These are phyloP conservation scores for Sphyrna mokarran DNA, from an alignment of 2,113 vertebrate genomes.

Conservation along the genomic window DNA sequence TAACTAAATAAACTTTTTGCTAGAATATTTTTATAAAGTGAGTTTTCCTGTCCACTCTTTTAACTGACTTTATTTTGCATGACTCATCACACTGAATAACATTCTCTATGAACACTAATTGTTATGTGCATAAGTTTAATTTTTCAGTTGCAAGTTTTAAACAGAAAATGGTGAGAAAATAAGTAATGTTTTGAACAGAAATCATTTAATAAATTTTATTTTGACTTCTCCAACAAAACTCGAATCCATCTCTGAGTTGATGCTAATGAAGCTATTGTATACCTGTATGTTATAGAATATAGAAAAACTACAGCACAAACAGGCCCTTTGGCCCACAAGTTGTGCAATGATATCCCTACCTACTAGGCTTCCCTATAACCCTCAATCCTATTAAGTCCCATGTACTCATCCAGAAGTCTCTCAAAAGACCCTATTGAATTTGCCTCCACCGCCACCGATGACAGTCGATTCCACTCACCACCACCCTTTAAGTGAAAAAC, in stretches of 20 bases:
- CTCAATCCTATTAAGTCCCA: too few species aligned
- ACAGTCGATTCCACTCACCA: too few species aligned
- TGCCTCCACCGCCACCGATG: too few species aligned
- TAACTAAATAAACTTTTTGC: neutral
- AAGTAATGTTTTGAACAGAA: neutral
- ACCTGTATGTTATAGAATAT: neutral
- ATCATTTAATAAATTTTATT: neutral
- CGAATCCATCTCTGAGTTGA: neutral
- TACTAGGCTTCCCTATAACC: too few species aligned
- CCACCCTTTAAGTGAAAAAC: too few species aligned
- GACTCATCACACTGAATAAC: neutral
- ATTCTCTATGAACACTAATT: neutral
- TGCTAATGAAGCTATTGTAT: neutral
- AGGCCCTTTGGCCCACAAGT: too few species aligned
- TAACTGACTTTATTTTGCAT: neutral
- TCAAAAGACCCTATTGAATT: too few species aligned
- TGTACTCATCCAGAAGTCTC: too few species aligned
- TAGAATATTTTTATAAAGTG: neutral
- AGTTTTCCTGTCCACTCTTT: constrained; percentile 7
- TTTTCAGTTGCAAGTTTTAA: neutral
- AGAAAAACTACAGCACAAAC: too few species aligned
- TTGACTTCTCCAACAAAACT: neutral
- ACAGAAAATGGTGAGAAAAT: neutral
- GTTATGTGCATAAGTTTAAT: neutral
- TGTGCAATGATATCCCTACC: too few species aligned